Evolutionary conservation across 2,797 vertebrate genomes (phyloP).

Genomic region (Champsocephalus esox): DNA sequence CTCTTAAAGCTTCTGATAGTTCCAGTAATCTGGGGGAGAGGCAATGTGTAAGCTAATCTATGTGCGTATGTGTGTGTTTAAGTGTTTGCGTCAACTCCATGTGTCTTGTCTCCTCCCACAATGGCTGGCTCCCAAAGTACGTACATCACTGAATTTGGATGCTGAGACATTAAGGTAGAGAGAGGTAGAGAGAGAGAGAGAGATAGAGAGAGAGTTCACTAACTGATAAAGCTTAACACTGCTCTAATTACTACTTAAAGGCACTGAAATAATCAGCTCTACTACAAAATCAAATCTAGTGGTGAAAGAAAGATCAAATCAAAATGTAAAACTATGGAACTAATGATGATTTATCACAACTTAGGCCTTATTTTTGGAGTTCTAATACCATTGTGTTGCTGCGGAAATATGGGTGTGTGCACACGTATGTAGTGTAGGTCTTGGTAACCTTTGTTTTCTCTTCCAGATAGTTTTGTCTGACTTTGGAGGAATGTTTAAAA

Average conservation of each 20-base stretch:
- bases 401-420: neutral
- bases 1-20: conserved; percentile 77
- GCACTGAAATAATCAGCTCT: neutral
- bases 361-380: neutral
- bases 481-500: neutral
- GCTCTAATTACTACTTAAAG: neutral
- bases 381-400: neutral
- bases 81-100: conserved; percentile 56
- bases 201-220: neutral
- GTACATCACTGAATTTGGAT: conserved; percentile 32
- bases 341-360: neutral
- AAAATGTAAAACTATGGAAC: neutral
- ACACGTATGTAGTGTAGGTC: neutral
- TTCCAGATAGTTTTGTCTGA: neutral
- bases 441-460: neutral
- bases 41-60: conserved; percentile 35
- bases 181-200: neutral
- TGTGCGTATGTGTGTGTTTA: conserved; percentile 32
- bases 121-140: conserved; percentile 57
- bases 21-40: conserved; percentile 74
- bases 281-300: neutral
- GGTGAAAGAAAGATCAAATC: neutral
- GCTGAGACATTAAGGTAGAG: neutral
- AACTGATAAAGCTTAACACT: neutral
- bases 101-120: conserved; percentile 62